These are phyloP conservation scores for Laterallus jamaicensis DNA, from an alignment of 2,113 vertebrate species.

Conservation along the genomic window DNA sequence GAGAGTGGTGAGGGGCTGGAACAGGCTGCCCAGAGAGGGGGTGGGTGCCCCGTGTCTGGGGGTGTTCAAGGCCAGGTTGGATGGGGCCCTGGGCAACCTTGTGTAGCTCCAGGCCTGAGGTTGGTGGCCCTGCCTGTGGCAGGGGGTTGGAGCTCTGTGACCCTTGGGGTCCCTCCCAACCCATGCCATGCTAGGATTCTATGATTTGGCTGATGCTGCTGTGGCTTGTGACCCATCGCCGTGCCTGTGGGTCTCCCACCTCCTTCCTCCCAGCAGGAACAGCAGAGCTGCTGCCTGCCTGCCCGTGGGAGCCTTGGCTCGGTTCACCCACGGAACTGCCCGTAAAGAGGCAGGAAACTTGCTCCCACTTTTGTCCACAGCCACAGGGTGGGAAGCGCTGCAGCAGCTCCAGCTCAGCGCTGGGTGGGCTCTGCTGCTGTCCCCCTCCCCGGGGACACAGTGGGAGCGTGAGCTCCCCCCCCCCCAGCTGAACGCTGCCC, in stretches of 20 bases:
- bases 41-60: too few relatives aligned
- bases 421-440: background rate
- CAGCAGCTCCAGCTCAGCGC: background rate
- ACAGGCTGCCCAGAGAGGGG: too few relatives aligned
- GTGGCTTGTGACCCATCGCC: background rate
- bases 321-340: background rate
- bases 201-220: too few relatives aligned
- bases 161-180: too few relatives aligned
- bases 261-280: background rate
- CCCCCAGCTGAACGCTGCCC: background rate
- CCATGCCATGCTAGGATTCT: too few relatives aligned
- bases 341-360: background rate
- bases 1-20: too few relatives aligned
- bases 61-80: too few relatives aligned
- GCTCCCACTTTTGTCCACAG: background rate
- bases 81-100: too few relatives aligned
- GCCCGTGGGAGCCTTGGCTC: background rate
- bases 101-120: too few relatives aligned
- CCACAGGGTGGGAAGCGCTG: rapidly evolving
- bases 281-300: background rate
- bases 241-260: background rate
- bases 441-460: rapidly evolving
- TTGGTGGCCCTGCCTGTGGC: too few relatives aligned
- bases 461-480: rapidly evolving
- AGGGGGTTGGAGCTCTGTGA: too few relatives aligned